Evolutionary conservation across 2,113 vertebrate genomes (phyloP).

Genomic region (Tretioscincus oriximinensis): DNA sequence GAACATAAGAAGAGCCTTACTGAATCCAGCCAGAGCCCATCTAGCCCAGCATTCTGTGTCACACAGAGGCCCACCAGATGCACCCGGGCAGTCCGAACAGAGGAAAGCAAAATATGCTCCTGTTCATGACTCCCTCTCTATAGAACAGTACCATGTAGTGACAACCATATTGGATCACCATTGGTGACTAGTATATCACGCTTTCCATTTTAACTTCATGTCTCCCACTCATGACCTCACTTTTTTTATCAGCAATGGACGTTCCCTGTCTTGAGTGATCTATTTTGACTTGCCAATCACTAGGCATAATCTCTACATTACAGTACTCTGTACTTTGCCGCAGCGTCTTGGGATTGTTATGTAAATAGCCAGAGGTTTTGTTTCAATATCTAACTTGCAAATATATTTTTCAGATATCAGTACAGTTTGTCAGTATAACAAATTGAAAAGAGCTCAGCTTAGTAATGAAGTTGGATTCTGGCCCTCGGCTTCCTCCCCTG

Average conservation of each 20-base stretch:
- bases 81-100: too few relatives aligned
- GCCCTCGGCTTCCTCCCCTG: background rate
- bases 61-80: too few relatives aligned
- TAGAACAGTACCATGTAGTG: constrained; percentile 30
- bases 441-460: constrained; percentile 55
- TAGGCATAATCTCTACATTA: constrained; percentile 18
- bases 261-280: constrained; percentile 29
- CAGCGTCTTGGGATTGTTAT: constrained; percentile 30
- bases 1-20: too few relatives aligned
- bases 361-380: constrained; percentile 36
- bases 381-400: constrained; percentile 41
- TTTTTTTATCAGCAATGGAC: constrained; percentile 40
- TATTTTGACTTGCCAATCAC: constrained; percentile 23
- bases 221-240: constrained; percentile 15
- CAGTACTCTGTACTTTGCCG: background rate
- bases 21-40: too few relatives aligned
- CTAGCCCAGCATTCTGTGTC: too few relatives aligned
- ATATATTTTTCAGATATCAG: constrained; percentile 45
- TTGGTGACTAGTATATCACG: constrained; percentile 27
- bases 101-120: too few relatives aligned
- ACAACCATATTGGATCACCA: constrained; percentile 50
- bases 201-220: constrained; percentile 40
- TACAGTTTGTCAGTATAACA: constrained; percentile 57
- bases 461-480: constrained; percentile 41
- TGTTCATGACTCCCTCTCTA: too few relatives aligned